Conservation (phyloP, 2,888 invertebrate genomes). For the Limenitis arthemis region DNA sequence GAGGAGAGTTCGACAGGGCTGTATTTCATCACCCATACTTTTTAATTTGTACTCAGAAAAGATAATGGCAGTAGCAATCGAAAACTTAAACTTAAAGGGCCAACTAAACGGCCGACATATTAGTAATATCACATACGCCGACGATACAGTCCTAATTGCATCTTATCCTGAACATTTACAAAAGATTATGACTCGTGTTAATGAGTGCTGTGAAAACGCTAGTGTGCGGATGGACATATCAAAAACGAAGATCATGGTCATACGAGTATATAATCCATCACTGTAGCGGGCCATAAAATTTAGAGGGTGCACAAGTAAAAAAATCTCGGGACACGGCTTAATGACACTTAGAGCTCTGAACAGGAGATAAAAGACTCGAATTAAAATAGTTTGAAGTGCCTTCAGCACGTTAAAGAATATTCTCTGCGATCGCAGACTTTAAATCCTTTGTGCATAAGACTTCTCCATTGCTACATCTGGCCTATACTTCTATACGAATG, state of each 20-base stretch:
- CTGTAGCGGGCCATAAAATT: neutral
- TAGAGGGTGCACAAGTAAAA: no score
- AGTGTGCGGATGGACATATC: neutral
- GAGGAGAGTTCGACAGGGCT: conserved; percentile 11
- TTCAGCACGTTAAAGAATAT: no score
- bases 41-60: conserved; percentile 11
- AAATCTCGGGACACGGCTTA: neutral
- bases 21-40: conserved; percentile 8
- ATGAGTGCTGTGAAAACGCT: neutral
- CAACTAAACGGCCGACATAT: conserved; percentile 6
- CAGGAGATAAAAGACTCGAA: neutral
- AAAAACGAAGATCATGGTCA: conserved; percentile 2
- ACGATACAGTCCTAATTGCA: conserved; percentile 10
- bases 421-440: neutral
- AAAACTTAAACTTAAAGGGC: neutral
- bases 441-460: neutral
- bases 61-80: conserved; percentile 4
- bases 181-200: conserved; percentile 2
- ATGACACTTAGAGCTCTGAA: neutral
- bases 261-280: no score
- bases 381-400: neutral
- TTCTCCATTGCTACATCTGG: no score
- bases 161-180: conserved; percentile 5
- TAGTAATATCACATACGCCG: conserved; percentile 8
- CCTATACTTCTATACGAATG: no score